phyloP scores from a whole-genome alignment of 2,113 vertebrate genomes.

The Aphyosemion australe region DNA sequence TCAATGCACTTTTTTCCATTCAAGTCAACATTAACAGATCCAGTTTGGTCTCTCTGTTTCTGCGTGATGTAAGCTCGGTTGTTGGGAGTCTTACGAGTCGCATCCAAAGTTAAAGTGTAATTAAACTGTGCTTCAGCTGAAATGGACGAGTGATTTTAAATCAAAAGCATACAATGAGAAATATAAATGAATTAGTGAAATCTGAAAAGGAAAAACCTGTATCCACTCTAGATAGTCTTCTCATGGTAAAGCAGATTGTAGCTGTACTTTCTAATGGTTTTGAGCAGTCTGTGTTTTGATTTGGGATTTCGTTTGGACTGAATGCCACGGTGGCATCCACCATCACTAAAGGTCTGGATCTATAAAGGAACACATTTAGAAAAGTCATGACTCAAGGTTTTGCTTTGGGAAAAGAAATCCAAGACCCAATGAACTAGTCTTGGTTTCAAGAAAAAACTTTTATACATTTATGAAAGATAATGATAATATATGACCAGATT shows the following conservation, averaged over 20 bases:
- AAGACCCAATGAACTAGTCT: neutral
- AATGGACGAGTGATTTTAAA: conserved; percentile 7
- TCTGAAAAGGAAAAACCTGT: conserved; percentile 48
- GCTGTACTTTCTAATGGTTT: neutral
- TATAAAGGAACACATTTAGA: conserved; percentile 32
- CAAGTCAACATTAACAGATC: neutral
- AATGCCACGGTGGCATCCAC: conserved; percentile 58
- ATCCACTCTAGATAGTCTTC: accelerated
- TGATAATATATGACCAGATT: too few relatives aligned
- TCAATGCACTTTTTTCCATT: accelerated
- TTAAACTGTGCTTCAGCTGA: conserved; percentile 58
- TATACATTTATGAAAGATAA: neutral
- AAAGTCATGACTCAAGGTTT: neutral
- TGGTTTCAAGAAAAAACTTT: neutral
- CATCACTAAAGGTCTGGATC: conserved; percentile 73
- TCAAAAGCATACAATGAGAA: neutral
- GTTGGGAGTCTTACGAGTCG: conserved; percentile 53
- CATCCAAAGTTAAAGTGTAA: conserved; percentile 71
- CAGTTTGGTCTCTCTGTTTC: neutral
- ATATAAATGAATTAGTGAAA: neutral
- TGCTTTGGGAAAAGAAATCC: neutral
- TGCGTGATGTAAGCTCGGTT: conserved; percentile 65
- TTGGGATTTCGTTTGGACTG: conserved; percentile 54
- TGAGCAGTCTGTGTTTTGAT: conserved; percentile 42
- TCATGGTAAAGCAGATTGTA: conserved; percentile 72